Base-by-base conservation (phyloP, 2,113 vertebrate species). In the Apistogramma diplotaenia region DNA sequence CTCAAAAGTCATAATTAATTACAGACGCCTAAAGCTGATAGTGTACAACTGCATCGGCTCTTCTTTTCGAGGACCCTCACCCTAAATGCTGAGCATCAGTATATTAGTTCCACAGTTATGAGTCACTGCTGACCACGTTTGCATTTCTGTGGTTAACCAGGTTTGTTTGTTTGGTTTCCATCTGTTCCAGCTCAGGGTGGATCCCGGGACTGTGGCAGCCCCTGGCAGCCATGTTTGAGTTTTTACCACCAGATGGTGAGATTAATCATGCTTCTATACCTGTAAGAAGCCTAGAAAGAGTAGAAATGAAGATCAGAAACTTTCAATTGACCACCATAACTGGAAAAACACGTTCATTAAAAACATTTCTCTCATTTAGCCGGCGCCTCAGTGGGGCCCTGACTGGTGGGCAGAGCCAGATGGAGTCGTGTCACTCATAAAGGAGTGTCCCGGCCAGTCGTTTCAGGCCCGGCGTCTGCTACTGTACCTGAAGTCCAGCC, bases 401-500 rank as follows among this genome's bases (percentile, higher is more conserved):
- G 49, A 3, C 0, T 19, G 21, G 7, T 51, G 77, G 83, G 53
- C 0, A 40, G 81, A 43, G 65, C 19, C 54, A 1, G 35, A 15
- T 0, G 25, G 12, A 54, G 57, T 37, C 23, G 16, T 56, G n/a
- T 31, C 81, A 74, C 31, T 82, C 46, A 49, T 88, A 0, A 33
- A 78, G 6, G 89, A 93, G 49, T 93, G 93, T 60, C 91, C 93
- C 0, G 77, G 90, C 10, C 92, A 92, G 61, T 76, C 53, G 9
- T 94, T 94, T 35, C 93, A 94, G 89, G 85, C 78, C 1, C 3
- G 51, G 31, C 79, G 18, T 29, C 91, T 94, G 46, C 83, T 94
- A 57, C 56, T 5, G 19, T 16, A 90, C 33, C 27, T 94, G 33
- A 85, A 46, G 46, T 67, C 81, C n/a, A 87, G 88, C 35, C 53